phyloP scores from a whole-genome alignment of 2,797 vertebrate species.

The Crocodylus rhombifer region DNA sequence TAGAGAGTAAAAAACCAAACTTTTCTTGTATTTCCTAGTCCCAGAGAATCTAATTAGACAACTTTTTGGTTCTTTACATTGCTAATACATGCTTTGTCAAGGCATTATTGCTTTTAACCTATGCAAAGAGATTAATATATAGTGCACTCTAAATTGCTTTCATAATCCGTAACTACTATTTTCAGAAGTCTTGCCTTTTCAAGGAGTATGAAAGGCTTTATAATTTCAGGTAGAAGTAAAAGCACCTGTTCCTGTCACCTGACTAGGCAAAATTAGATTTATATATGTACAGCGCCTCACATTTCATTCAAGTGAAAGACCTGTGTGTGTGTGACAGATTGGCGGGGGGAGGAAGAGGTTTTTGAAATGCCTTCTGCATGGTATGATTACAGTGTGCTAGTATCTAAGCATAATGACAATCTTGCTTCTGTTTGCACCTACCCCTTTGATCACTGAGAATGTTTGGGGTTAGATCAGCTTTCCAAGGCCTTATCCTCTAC shows the following conservation, averaged over 20 bases:
- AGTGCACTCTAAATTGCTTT: neutral
- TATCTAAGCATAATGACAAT: neutral
- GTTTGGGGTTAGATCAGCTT: conserved; percentile 2
- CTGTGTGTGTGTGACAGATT: neutral
- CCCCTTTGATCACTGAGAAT: neutral
- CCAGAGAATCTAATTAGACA: neutral
- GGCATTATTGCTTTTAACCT: conserved; percentile 19
- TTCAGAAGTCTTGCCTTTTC: neutral
- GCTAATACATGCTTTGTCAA: neutral
- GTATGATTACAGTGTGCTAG: neutral
- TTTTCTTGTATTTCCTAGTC: neutral
- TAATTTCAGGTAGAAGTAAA: neutral
- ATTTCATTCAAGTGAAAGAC: fast-evolving
- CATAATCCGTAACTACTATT: neutral
- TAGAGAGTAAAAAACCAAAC: neutral
- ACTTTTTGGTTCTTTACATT: conserved; percentile 17
- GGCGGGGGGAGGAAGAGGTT: neutral
- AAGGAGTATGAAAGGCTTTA: neutral
- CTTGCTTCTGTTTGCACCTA: conserved; percentile 12
- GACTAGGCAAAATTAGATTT: neutral
- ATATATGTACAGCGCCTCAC: neutral
- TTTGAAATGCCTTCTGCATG: neutral
- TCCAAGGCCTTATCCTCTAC: neutral
- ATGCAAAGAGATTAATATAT: conserved; percentile 9
- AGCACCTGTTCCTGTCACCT: fast-evolving